These are phyloP conservation scores for Macrocentrus cingulum DNA, from an alignment of 1,140 invertebrate species.

Conservation along the genomic window DNA sequence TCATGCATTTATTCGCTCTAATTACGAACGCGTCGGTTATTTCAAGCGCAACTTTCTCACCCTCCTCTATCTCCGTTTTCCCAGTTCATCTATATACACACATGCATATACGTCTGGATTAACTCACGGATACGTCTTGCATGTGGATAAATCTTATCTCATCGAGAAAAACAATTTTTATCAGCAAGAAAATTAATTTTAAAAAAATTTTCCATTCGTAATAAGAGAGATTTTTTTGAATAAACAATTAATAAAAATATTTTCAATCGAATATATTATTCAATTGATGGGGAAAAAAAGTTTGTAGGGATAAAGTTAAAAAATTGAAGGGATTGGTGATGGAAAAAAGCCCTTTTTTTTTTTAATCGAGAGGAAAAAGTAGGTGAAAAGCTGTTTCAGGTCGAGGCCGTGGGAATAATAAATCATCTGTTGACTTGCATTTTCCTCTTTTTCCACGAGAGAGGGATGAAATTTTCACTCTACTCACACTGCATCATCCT, in stretches of 20 bases:
- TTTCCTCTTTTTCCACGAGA: conserved; percentile 1
- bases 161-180: no score
- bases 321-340: neutral
- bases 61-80: conserved; percentile 12
- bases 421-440: conserved; percentile 21
- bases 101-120: neutral
- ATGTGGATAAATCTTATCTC: no score
- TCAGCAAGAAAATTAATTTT: no score
- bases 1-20: conserved; percentile 29
- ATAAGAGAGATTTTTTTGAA: no score
- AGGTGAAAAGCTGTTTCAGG: conserved; percentile 27
- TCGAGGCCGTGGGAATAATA: conserved; percentile 28
- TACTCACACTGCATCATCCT: neutral
- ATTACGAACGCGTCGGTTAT: conserved; percentile 26
- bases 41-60: conserved; percentile 21
- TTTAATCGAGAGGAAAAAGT: conserved; percentile 21
- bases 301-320: no score
- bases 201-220: no score
- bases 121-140: no score
- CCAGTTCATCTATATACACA: neutral
- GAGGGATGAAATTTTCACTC: conserved; percentile 13
- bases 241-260: no score
- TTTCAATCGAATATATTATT: no score
- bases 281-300: no score
- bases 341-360: conserved; percentile 20